Evolutionary conservation across 2,888 invertebrate genomes (phyloP), one percentile per base, ranked within the genome.

Genomic region (Caenorhabditis sp.): DNA sequence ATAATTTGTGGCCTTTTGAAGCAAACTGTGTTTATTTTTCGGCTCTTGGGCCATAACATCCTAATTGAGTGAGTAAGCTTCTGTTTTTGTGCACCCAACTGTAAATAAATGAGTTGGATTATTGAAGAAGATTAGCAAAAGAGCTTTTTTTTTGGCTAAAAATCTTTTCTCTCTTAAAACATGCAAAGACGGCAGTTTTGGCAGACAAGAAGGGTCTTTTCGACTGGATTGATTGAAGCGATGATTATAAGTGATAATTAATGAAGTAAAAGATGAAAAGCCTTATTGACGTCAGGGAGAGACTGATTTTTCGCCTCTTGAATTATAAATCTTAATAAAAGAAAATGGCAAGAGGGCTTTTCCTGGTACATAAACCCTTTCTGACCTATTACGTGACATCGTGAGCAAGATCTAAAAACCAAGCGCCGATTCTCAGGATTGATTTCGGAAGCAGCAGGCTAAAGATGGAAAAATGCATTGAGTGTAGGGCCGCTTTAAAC

Each of bases 21-120:
- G 17, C 35, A 35, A 52, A 52, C 32, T 50, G 41, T 68, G 59
- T 68, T 68, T 68, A 68, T 68, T 35, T 53, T 58, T 43, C 24
- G 26, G 20, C 43, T 30, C 27, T 13, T n/a, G 20, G 41, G 37
- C 59, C 70, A 70, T 59, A 70, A 70, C 70, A 70, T 53, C 24
- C 53, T 70, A 70, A 70, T 70, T 53, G 59, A 70, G 70, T 53
- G 70, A 41, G 70, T 59, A 46, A 70, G 70, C 45, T 70, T 59
- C 45, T 70, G 70, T 70, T 70, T 53, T 70, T 46, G 70, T 70
- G 52, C 59, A 70, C 70, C 59, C 70, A 70, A 70, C 59, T 59
- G 70, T 70, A 70, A 70, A 70, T 70, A 59, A 70, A 59, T 70
- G 59, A 70, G 70, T 70, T 68, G 70, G 70, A 70, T 70, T 70